Evolutionary conservation across 2,113 vertebrate species (phyloP).

Genomic region (Leptosomus discolor): DNA sequence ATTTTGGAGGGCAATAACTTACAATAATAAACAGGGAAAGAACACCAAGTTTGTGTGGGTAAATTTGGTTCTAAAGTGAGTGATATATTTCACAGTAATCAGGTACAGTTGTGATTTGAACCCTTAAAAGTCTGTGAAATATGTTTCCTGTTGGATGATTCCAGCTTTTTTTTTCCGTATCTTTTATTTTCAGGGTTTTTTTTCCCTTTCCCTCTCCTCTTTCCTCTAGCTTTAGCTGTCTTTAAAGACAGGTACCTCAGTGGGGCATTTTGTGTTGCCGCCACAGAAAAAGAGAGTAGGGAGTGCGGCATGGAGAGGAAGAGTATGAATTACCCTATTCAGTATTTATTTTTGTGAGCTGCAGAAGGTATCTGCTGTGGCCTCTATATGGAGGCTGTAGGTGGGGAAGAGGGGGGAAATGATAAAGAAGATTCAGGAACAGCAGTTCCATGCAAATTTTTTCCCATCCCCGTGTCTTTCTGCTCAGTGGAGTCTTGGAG

Average conservation of each 20-base stretch:
- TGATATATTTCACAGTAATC: conserved; percentile 48
- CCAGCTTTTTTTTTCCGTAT: neutral
- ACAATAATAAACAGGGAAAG: conserved; percentile 47
- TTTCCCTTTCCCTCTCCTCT: neutral
- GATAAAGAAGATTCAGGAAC: neutral
- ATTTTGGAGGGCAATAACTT: conserved; percentile 45
- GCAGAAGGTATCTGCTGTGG: neutral
- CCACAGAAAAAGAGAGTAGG: neutral
- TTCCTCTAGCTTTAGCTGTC: neutral
- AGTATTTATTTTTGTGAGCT: neutral
- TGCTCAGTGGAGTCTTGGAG: neutral
- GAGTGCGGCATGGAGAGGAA: neutral
- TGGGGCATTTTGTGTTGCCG: neutral
- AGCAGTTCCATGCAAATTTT: conserved; percentile 5
- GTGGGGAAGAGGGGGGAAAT: neutral
- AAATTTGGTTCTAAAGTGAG: conserved; percentile 65
- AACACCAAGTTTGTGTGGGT: conserved; percentile 52
- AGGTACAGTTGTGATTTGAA: conserved; percentile 53
- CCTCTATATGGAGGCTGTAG: neutral
- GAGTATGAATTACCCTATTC: neutral
- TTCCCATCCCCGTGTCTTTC: neutral
- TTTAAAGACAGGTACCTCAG: neutral
- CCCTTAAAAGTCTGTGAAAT: conserved; percentile 39
- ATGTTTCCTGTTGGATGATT: neutral
- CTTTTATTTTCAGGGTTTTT: neutral